Percentiles rank a stretch among this genome's conserved stretches.
Conservation (phyloP, 2,113 vertebrate genomes). For the Danionella cerebrum region DNA sequence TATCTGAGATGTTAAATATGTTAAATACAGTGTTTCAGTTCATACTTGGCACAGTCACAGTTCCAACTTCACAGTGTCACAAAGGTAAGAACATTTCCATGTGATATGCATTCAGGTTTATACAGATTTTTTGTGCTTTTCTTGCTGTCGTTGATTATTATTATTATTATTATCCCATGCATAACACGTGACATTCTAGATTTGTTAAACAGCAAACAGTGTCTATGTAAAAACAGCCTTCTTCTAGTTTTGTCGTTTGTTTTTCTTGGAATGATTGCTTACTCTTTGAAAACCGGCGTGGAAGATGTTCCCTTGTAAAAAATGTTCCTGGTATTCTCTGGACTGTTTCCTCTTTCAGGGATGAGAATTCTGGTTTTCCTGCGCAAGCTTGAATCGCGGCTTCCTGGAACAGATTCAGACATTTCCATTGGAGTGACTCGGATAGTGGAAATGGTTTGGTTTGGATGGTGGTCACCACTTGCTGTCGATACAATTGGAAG, state of each 20-base stretch:
- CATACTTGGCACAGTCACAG: conserved; percentile 29
- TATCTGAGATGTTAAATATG: conserved; percentile 7
- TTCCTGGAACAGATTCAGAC: conserved; percentile 70
- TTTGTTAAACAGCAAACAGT: not conserved
- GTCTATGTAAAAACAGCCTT: not conserved
- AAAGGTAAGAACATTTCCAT: conserved; percentile 14
- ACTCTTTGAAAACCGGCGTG: conserved; percentile 83
- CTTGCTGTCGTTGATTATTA: conserved; percentile 28
- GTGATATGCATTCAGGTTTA: conserved; percentile 17
- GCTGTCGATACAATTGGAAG: conserved; percentile 36
- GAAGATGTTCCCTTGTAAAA: conserved; percentile 97
- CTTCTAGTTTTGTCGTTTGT: not conserved
- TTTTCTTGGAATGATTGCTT: conserved; percentile 33
- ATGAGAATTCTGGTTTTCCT: conserved; percentile 91
- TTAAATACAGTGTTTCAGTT: conserved; percentile 28
- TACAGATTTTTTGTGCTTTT: conserved; percentile 60
- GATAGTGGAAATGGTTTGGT: conserved; percentile 74
- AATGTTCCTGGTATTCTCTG: conserved; percentile 89
- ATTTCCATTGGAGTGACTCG: conserved; percentile 88
- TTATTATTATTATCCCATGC: conserved; percentile 58
- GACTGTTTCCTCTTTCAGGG: conserved; percentile 88
- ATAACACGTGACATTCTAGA: conserved; percentile 40
- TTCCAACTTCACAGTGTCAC: conserved; percentile 37
- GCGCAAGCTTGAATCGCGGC: conserved; percentile 83
- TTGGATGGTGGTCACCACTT: conserved; percentile 69